Evolutionary conservation across 2,888 invertebrate genomes (phyloP).

Genomic region (Leucoma salicis): DNA sequence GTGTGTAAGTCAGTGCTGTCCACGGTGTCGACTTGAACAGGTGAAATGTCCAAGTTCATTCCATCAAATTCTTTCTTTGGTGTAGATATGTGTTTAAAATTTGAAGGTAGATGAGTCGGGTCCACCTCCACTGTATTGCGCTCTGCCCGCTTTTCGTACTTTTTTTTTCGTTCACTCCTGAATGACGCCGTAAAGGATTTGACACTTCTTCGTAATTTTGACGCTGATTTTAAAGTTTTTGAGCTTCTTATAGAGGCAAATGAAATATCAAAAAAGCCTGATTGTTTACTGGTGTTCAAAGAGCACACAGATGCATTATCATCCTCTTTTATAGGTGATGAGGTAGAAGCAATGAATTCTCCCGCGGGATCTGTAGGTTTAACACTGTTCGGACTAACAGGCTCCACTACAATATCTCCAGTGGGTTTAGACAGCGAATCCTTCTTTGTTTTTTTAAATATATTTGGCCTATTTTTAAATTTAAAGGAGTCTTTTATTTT

Average conservation of each 20-base stretch:
- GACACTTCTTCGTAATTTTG: slow-evolving; percentile 72
- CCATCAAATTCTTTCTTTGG: slow-evolving; percentile 62
- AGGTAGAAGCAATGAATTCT: slow-evolving; percentile 69
- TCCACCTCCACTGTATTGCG: slow-evolving; percentile 70
- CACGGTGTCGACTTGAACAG: slow-evolving; percentile 73
- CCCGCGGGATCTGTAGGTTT: slow-evolving; percentile 74
- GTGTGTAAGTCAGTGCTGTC: slow-evolving; percentile 64
- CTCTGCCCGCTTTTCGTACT: slow-evolving; percentile 70
- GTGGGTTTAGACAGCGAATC: slow-evolving; percentile 63
- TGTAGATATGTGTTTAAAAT: slow-evolving; percentile 63
- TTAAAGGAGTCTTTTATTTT: slow-evolving; percentile 80
- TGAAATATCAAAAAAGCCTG: slow-evolving; percentile 77
- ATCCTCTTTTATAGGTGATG: slow-evolving; percentile 74
- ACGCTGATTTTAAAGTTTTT: slow-evolving; percentile 74
- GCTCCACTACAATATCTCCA: slow-evolving; percentile 69
- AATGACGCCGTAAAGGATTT: slow-evolving; percentile 80
- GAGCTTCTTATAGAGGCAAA: slow-evolving; percentile 70
- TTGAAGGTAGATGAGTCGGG: slow-evolving; percentile 58
- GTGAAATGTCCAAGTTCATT: slow-evolving; percentile 70
- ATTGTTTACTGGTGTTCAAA: slow-evolving; percentile 75
- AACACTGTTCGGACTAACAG: slow-evolving; percentile 65
- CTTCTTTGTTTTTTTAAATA: slow-evolving; percentile 73
- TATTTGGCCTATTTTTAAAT: slow-evolving; percentile 74
- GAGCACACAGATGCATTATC: slow-evolving; percentile 74
- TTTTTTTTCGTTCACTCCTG: slow-evolving; percentile 76